Evolutionary conservation across 2,888 invertebrate species (phyloP), one percentile per base, ranked within the genome.

Genomic region (Aplocera efformata): DNA sequence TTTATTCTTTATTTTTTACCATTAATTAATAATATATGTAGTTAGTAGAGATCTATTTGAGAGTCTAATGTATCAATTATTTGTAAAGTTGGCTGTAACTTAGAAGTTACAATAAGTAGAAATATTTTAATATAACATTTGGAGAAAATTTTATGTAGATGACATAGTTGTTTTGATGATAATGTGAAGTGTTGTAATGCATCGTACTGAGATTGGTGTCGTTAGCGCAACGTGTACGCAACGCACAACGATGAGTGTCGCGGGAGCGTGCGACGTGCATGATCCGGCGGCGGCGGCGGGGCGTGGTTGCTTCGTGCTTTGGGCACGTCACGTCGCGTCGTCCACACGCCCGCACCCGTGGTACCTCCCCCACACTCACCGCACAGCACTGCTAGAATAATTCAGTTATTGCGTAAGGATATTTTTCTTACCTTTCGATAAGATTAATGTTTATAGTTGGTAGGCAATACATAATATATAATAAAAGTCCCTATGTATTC

Each of bases 21-120:
- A 86, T 85, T 86, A 88, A 86, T 82, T 71, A 74, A 78, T 74
- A 76, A 84, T 88, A 55, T 55, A 55, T 55, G 55, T 55, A 86
- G 85, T 85, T 84, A 84, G 84, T 86, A 88, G 88, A 86, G 85
- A 85, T 88, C 85, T 88, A 86, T 88, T 85, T 84, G 88, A 86
- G 86, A 88, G 88, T 86, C 83, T 88, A 88, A 88, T 86, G 86
- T 88, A 88, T 88, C 86, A 86, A 88, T 88, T 86, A 88, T 88
- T 88, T 86, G 88, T 88, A 86, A 88, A 86, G 85, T 86, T 83
- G 86, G 86, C 88, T 88, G 88, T 88, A 86, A 86, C 86, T 85
- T 86, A 86, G 84, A 83, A 78, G 85, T 88, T 86, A 86, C 85
- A 79, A 81, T 85, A 85, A 84, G 84, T 86, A 85, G 84, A 86